Base-by-base conservation (phyloP, 2,113 vertebrate species). In the Gyps fulvus region DNA sequence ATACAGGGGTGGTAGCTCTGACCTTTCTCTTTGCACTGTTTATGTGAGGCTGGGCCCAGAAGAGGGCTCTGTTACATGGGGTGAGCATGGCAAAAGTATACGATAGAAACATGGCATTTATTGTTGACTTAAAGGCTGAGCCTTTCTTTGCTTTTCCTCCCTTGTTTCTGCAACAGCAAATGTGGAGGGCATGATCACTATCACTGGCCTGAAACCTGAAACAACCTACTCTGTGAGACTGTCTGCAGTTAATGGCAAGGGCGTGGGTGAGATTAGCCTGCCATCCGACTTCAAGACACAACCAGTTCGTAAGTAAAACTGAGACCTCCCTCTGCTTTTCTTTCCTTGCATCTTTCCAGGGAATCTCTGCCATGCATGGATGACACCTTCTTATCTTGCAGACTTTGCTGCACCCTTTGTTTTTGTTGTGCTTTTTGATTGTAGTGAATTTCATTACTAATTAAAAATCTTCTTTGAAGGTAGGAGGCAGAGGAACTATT, bases 211-310 rank as follows among this genome's bases (percentile, higher is more conserved):
- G 96, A 99, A 98, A 93, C 99, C 99, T 1, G 99, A 99, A 93
- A 99, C 99, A 4, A 96, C 90, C 16, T 99, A 99, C 1, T 98
- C 99, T 0, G 98, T 99, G 71, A 99, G 98, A 80, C 95, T 99
- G 97, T 99, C 99, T 3, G 99, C 99, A 14, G 98, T 99, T 97
- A 99, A 99, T 0, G 99, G 99, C 94, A 99, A 99, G 87, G 99
- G 99, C 1, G 98, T 99, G 85, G 99, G 99, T 1, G 99, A 99
- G 96, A 98, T 98, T 90, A 99, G 99, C 77, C 52, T 95, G 1
- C 79, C 98, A 3, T 97, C 98, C 1, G 94, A 98, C 94, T 99
- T 99, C 98, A 99, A 99, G 98, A 99, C 99, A 0, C 98, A 99
- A 79, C 99, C 99, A 97, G 99, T 99, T 81, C 99, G 99, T 99